Percentiles rank a stretch among this genome's conserved stretches.
Conservation (phyloP, 2,797 vertebrate species). For the Poecilia picta region DNA sequence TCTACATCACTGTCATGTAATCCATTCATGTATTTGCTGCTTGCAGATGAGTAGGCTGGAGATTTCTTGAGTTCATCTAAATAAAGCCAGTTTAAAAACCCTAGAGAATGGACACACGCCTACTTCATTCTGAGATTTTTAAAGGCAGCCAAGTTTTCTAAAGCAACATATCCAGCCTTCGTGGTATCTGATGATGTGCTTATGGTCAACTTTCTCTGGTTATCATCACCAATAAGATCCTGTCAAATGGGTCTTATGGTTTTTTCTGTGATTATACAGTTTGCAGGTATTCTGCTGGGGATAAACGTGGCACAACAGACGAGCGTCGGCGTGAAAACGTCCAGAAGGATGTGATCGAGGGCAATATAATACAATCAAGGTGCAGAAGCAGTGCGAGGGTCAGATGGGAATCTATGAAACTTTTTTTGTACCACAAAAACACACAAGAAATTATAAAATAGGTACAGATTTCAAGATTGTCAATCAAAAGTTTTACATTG, state of each 20-base stretch:
- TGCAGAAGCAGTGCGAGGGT: constrained; percentile 6
- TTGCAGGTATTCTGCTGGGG: constrained; percentile 6
- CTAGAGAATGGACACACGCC: not conserved
- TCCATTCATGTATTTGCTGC: not conserved
- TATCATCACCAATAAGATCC: constrained; percentile 34
- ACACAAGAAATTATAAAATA: not conserved
- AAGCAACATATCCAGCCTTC: not conserved
- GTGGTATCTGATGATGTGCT: not conserved
- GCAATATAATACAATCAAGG: constrained; percentile 14
- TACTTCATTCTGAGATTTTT: not conserved
- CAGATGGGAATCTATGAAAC: constrained; percentile 6
- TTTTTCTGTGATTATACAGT: constrained; percentile 17
- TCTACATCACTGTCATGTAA: not conserved
- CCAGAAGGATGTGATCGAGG: constrained; percentile 21
- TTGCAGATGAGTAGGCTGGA: not conserved
- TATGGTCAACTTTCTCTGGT: not conserved
- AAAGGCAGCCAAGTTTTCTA: not conserved
- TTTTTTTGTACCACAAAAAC: constrained; percentile 10
- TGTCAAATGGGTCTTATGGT: constrained; percentile 38
- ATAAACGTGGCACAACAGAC: constrained; percentile 13
- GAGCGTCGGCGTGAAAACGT: not conserved
- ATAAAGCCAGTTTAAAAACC: not conserved
- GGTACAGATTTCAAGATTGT: not conserved
- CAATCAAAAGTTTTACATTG: not conserved
- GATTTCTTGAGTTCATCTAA: not conserved